These are phyloP conservation scores for Pipistrellus nathusii DNA, from an alignment of 2,797 vertebrate genomes.

Conservation along the genomic window DNA sequence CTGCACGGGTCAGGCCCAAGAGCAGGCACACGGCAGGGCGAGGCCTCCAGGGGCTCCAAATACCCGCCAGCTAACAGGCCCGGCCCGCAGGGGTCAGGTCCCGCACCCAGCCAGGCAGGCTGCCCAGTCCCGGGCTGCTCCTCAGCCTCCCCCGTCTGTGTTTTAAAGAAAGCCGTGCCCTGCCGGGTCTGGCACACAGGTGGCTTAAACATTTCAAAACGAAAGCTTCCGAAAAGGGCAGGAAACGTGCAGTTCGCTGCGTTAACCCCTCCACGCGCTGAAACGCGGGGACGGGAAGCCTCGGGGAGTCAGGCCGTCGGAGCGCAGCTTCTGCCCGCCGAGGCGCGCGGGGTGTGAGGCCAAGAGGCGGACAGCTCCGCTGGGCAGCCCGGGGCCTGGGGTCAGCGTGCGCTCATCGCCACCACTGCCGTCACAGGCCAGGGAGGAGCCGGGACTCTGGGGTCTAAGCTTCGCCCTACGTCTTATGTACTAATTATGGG, in stretches of 20 bases:
- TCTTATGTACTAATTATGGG: background rate
- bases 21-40: background rate
- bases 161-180: background rate
- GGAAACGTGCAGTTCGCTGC: rapidly evolving
- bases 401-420: rapidly evolving
- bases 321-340: rapidly evolving
- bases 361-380: background rate
- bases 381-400: rapidly evolving
- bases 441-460: background rate
- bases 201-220: background rate
- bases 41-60: rapidly evolving
- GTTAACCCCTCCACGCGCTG: background rate
- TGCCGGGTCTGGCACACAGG: background rate
- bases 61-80: background rate
- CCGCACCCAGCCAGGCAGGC: background rate
- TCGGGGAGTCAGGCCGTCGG: background rate
- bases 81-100: rapidly evolving
- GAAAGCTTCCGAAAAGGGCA: background rate
- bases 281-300: too few species aligned
- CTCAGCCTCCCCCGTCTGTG: background rate
- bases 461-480: rapidly evolving
- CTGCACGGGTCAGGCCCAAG: rapidly evolving
- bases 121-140: background rate
- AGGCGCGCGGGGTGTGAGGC: rapidly evolving
- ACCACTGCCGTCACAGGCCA: rapidly evolving